Conservation (phyloP, 2,113 vertebrate species). For the Gnathonemus longibarbis region DNA sequence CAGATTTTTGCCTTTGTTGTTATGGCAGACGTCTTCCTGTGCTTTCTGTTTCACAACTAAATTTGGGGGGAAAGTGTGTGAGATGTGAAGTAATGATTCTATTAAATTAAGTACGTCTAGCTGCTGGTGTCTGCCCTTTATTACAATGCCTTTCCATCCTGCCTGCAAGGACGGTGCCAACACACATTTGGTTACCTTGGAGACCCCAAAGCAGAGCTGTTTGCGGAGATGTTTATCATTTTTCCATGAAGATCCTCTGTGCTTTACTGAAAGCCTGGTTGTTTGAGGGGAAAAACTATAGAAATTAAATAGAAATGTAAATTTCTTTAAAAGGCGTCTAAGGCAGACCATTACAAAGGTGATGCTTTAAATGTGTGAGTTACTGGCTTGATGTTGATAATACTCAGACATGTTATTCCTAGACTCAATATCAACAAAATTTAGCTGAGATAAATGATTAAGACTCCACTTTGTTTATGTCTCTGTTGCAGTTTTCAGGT, state of each 20-base stretch:
- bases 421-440: not conserved
- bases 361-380: not conserved
- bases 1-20: not conserved
- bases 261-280: conserved; percentile 6
- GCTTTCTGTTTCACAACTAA: not conserved
- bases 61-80: not conserved
- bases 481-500: no score
- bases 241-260: not conserved
- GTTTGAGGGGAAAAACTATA: not conserved
- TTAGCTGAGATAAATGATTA: not conserved
- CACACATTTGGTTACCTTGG: conserved; percentile 16
- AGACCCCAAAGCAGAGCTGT: conserved; percentile 7
- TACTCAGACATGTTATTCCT: not conserved
- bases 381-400: not conserved
- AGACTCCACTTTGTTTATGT: not conserved
- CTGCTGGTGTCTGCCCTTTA: not conserved
- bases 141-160: not conserved
- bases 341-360: not conserved
- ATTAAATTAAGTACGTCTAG: not conserved
- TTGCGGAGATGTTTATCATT: not conserved
- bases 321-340: not conserved
- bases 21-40: not conserved
- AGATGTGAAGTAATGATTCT: not conserved
- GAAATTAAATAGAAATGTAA: not conserved
- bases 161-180: not conserved